A percentile compares a stretch with the other conserved stretches of the same genome.
Conservation (phyloP, 2,113 vertebrate species). For the Lanius ludovicianus region DNA sequence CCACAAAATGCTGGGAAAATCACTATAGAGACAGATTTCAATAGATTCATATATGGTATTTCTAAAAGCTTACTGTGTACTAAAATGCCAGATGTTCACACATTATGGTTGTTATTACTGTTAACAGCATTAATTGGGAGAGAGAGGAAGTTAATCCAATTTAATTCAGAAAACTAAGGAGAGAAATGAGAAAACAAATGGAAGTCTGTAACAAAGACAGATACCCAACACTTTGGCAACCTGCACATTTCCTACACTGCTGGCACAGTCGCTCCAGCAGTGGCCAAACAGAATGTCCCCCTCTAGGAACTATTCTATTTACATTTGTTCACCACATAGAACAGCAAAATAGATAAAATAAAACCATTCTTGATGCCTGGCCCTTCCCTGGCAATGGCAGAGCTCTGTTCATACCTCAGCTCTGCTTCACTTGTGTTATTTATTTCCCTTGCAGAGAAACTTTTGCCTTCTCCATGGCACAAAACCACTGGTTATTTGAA, state of each 20-base stretch:
- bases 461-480: not conserved
- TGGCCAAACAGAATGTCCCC: not conserved
- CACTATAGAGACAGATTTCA: slow-evolving; percentile 74
- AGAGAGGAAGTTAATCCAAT: slow-evolving; percentile 64
- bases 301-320: not conserved
- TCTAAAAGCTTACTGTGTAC: slow-evolving; percentile 76
- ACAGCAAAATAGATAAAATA: not conserved
- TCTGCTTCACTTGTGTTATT: not conserved
- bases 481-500: slow-evolving; percentile 9
- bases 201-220: not conserved
- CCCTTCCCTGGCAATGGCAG: not conserved
- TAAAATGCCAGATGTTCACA: slow-evolving; percentile 82
- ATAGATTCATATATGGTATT: slow-evolving; percentile 75
- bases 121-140: slow-evolving; percentile 71
- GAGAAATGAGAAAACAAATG: slow-evolving; percentile 43
- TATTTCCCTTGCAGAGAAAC: not conserved
- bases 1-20: slow-evolving; percentile 42
- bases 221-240: not conserved
- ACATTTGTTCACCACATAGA: not conserved
- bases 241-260: not conserved
- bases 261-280: not conserved
- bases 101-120: slow-evolving; percentile 78
- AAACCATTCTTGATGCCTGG: not conserved
- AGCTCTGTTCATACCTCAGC: not conserved
- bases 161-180: slow-evolving; percentile 54